These are phyloP conservation scores for Acrocyrtus sp. DNA, from an alignment of 2,888 invertebrate species.

Conservation along the genomic window DNA sequence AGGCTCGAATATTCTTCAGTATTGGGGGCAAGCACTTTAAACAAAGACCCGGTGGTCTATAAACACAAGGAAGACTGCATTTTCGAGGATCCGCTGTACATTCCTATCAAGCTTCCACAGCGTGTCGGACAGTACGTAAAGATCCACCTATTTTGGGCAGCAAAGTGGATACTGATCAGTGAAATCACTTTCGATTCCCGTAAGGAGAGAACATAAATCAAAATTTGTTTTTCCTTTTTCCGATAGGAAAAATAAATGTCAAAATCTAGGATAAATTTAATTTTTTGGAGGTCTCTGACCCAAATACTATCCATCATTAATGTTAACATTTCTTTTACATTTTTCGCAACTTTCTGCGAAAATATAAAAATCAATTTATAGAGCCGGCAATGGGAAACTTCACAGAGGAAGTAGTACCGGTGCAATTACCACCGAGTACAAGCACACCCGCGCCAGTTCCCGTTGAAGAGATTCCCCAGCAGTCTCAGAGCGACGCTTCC, in stretches of 20 bases:
- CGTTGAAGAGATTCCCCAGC: conserved; percentile 22
- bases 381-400: conserved; percentile 57
- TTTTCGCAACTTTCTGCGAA: no score
- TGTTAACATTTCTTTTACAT: not conserved
- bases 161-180: conserved; percentile 90
- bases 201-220: conserved; percentile 65
- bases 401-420: conserved; percentile 49
- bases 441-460: conserved; percentile 3
- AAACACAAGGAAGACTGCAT: conserved; percentile 76
- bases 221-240: conserved; percentile 1
- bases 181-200: conserved; percentile 88
- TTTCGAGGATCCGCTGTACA: conserved; percentile 84
- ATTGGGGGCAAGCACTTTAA: conserved; percentile 82
- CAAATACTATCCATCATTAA: conserved; percentile 23
- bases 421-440: conserved; percentile 7
- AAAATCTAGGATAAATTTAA: not conserved
- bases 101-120: conserved; percentile 83
- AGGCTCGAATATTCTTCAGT: conserved; percentile 81
- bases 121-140: conserved; percentile 84
- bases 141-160: conserved; percentile 79
- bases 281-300: conserved; percentile 43
- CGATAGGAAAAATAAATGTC: no score
- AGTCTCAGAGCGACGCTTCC: conserved; percentile 50
- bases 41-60: conserved; percentile 80
- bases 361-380: no score